phyloP scores from a whole-genome alignment of 2,113 vertebrate species.

The Saccopteryx leptura region DNA sequence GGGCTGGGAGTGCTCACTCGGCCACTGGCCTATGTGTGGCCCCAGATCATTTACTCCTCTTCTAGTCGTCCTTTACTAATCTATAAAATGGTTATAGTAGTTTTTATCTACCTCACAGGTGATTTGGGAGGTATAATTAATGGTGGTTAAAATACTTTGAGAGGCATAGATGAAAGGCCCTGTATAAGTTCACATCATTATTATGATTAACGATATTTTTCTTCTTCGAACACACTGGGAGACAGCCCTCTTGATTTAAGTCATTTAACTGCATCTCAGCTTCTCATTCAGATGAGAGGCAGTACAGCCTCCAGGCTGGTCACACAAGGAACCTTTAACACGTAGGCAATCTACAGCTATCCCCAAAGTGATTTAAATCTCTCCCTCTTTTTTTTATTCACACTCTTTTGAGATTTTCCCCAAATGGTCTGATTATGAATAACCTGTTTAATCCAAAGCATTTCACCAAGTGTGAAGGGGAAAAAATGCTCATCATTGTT shows the following conservation, averaged over 20 bases:
- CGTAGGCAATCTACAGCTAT: neutral
- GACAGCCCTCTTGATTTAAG: conserved; percentile 46
- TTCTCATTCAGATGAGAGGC: conserved; percentile 16
- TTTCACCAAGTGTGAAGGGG: conserved; percentile 30
- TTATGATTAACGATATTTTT: conserved; percentile 67
- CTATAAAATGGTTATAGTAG: conserved; percentile 66
- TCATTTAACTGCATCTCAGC: conserved; percentile 22
- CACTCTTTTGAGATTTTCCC: neutral
- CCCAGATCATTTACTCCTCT: conserved; percentile 15
- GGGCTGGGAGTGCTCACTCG: neutral
- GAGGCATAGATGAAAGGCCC: conserved; percentile 73
- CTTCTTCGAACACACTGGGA: conserved; percentile 55
- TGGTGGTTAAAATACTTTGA: conserved; percentile 56
- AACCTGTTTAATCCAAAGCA: neutral
- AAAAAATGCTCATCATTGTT: neutral
- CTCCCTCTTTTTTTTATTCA: neutral
- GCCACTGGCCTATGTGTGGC: conserved; percentile 34
- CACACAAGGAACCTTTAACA: conserved; percentile 25
- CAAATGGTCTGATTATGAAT: neutral
- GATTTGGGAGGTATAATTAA: conserved; percentile 67
- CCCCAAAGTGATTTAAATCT: conserved; percentile 43
- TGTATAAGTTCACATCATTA: neutral
- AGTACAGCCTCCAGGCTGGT: neutral
- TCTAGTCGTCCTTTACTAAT: conserved; percentile 59
- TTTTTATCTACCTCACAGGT: conserved; percentile 73